These are phyloP conservation scores for Ormyrus thymus DNA, from an alignment of 2,888 invertebrate genomes.

Conservation along the genomic window DNA sequence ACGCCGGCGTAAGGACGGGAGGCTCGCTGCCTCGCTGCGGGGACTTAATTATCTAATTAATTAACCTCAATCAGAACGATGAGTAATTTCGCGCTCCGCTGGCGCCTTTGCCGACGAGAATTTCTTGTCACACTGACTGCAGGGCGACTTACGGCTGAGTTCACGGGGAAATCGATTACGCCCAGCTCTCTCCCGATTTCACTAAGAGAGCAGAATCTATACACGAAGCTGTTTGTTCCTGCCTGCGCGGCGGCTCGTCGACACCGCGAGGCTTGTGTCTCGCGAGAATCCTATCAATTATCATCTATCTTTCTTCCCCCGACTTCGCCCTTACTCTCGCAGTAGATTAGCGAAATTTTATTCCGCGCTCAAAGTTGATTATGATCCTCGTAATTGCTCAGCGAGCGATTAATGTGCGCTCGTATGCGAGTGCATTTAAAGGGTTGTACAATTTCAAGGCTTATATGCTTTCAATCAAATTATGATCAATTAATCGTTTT, in stretches of 20 bases:
- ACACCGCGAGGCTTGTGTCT: slow-evolving; percentile 11
- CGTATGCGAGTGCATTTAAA: too few species aligned
- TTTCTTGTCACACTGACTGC: slow-evolving; percentile 74
- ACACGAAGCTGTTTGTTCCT: slow-evolving; percentile 58
- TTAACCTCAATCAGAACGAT: slow-evolving; percentile 76
- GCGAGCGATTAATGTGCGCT: too few species aligned
- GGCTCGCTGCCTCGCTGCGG: slow-evolving; percentile 60
- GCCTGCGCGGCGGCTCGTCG: background rate
- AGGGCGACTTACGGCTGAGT: slow-evolving; percentile 73
- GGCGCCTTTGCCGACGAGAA: slow-evolving; percentile 71
- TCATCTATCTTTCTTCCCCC: slow-evolving; percentile 40
- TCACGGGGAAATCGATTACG: slow-evolving; percentile 74
- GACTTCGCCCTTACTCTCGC: slow-evolving; percentile 3
- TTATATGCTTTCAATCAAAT: too few species aligned
- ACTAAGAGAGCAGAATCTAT: background rate
- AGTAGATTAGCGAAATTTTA: slow-evolving; percentile 28
- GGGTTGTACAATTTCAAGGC: too few species aligned
- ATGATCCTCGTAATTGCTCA: background rate
- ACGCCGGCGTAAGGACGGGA: slow-evolving; percentile 16
- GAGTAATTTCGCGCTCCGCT: slow-evolving; percentile 75
- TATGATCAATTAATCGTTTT: too few species aligned
- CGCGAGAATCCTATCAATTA: slow-evolving; percentile 49
- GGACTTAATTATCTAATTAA: slow-evolving; percentile 75
- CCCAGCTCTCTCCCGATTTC: slow-evolving; percentile 38
- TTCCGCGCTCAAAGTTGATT: background rate